A percentile compares a stretch with the other conserved stretches of the same genome.
phyloP scores from a whole-genome alignment of 2,113 vertebrate genomes.

The Solenodon paradoxus region DNA sequence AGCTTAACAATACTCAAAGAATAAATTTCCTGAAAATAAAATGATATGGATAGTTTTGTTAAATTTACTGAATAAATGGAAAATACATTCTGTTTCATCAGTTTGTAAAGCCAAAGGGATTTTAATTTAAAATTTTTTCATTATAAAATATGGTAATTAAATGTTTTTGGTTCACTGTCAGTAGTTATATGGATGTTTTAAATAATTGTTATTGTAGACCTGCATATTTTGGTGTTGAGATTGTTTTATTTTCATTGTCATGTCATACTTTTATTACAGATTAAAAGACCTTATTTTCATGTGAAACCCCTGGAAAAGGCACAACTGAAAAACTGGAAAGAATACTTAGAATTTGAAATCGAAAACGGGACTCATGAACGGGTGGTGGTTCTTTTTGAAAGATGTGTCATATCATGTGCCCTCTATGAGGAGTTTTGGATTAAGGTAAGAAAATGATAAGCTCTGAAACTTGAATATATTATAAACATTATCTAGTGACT shows the following conservation, averaged over 20 bases:
- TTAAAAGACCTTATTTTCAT: conserved; percentile 98
- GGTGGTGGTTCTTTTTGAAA: conserved; percentile 97
- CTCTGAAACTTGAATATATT: conserved; percentile 76
- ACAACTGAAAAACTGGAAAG: conserved; percentile 99
- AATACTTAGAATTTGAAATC: conserved; percentile 99
- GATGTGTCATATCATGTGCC: conserved; percentile 98
- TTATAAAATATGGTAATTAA: background rate
- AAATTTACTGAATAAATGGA: conserved; percentile 28
- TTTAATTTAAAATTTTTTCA: background rate
- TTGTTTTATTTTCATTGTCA: conserved; percentile 3
- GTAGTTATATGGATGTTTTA: background rate
- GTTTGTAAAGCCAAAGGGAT: background rate
- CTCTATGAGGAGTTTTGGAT: conserved; percentile 99
- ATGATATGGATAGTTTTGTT: background rate
- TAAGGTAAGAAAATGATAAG: conserved; percentile 90
- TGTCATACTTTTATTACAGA: conserved; percentile 83
- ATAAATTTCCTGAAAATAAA: background rate
- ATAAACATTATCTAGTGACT: conserved; percentile 94
- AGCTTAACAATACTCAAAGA: conserved; percentile 10
- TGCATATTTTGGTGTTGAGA: background rate
- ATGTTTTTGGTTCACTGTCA: background rate
- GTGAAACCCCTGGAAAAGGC: conserved; percentile 98
- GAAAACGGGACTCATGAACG: conserved; percentile 98
- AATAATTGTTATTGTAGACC: background rate
- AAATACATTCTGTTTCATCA: background rate